Evolutionary conservation across 2,113 vertebrate species (phyloP), one percentile per base, ranked within the genome.

Genomic region (Chroicocephalus ridibundus): DNA sequence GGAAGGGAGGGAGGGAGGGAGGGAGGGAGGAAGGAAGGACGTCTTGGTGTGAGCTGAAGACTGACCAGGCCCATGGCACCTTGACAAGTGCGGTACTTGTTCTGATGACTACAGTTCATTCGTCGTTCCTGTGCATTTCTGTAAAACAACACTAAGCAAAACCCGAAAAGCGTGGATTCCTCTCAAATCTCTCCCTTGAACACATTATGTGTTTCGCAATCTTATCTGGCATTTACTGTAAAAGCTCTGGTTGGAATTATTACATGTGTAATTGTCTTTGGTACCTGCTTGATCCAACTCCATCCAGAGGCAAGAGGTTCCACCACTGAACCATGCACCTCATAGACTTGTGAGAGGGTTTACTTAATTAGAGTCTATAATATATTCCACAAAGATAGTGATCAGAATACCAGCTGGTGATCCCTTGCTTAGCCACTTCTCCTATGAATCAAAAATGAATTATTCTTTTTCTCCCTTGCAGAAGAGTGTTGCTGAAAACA

Each of bases 401-500:
- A 90, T 93, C 64, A 90, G 93, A 93, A 87, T 77, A 91, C 3
- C 55, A 93, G 79, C 68, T 88, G 78, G 38, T 83, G 82, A 93
- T 93, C 60, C 58, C 38, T 44, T 94, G 55, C 68, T 90, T 84
- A 96, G 70, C 46, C 64, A 71, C 79, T 97, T 95, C 61, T 82
- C 20, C 51, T 90, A 55, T 75, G 78, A 95, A 93, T 93, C 66
- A 90, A 88, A 97, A 94, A 62, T 18, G 93, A 94, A 88, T 85
- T 77, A 70, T 90, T 93, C 58, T 85, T 95, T 87, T 89, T 81
- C 74, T 52, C 16, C 49, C 27, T 83, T 77, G 38, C 40, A 85
- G 79, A 88, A 94, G 31, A 94, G 29, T 36, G n/a, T 88, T 90
- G 82, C 64, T 90, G 87, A 88, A 96, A 97, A 96, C 86, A 94